Percentiles rank a stretch among this genome's conserved stretches.
These are phyloP conservation scores for Lochmaea crataegi DNA, from an alignment of 2,888 invertebrate species.

Conservation along the genomic window DNA sequence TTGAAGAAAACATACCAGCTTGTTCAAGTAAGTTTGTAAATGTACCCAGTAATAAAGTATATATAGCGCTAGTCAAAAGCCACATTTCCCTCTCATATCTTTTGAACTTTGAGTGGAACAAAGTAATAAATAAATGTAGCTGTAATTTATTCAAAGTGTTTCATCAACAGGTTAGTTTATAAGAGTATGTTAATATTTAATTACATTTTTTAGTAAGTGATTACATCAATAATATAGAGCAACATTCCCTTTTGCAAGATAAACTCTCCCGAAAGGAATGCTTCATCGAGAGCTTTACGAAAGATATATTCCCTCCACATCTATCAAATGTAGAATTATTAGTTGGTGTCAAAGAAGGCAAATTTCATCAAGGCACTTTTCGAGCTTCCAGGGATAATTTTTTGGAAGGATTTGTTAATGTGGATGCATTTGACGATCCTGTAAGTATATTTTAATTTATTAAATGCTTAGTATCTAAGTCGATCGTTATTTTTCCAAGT, in stretches of 20 bases:
- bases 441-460: constrained; percentile 67
- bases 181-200: background rate
- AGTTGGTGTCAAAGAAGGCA: constrained; percentile 81
- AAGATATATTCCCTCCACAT: constrained; percentile 87
- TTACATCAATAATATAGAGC: constrained; percentile 79
- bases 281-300: constrained; percentile 70
- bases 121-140: no score
- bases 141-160: no score
- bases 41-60: no score
- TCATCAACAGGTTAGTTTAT: no score
- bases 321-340: constrained; percentile 82
- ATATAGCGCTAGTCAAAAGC: no score
- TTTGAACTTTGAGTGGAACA: no score
- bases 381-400: constrained; percentile 93
- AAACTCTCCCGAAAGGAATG: constrained; percentile 80
- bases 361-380: constrained; percentile 83
- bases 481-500: no score
- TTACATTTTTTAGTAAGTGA: constrained; percentile 71
- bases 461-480: no score
- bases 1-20: constrained; percentile 76
- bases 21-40: constrained; percentile 71
- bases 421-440: constrained; percentile 82
- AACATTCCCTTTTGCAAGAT: constrained; percentile 79
- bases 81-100: no score
- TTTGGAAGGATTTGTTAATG: constrained; percentile 88